phyloP scores from a whole-genome alignment of 2,113 vertebrate species.

The Irena cyanogastra region DNA sequence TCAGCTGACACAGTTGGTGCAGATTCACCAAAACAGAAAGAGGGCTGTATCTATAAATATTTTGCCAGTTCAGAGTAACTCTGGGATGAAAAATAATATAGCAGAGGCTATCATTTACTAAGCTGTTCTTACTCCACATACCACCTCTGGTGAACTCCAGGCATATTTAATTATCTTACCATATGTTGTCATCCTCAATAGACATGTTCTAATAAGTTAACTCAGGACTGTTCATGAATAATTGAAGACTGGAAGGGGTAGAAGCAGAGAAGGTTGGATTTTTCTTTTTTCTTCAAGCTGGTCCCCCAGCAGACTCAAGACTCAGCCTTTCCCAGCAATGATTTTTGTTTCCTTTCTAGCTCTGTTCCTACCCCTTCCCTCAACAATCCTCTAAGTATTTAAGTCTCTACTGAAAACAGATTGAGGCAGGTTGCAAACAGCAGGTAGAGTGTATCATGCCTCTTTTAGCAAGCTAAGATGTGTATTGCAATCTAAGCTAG shows the following conservation, averaged over 20 bases:
- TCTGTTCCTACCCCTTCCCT: not conserved
- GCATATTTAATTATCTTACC: constrained; percentile 20
- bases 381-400: not conserved
- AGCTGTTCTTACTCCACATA: not conserved
- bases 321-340: not conserved
- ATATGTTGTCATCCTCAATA: not conserved
- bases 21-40: not conserved
- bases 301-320: not conserved
- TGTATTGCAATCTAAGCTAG: not conserved
- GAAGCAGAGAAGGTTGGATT: not conserved
- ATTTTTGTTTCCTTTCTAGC: not conserved
- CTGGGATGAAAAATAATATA: not conserved
- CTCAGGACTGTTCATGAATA: not conserved
- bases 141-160: constrained; percentile 6
- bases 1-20: not conserved
- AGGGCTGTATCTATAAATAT: not conserved
- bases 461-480: not conserved
- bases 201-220: not conserved
- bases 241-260: not conserved
- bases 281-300: not conserved
- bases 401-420: not conserved
- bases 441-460: not conserved
- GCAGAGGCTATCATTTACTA: not conserved
- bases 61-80: not conserved
- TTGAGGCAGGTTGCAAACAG: not conserved